phyloP scores from a whole-genome alignment of 2,113 vertebrate genomes.

The Dasyornis broadbenti region DNA sequence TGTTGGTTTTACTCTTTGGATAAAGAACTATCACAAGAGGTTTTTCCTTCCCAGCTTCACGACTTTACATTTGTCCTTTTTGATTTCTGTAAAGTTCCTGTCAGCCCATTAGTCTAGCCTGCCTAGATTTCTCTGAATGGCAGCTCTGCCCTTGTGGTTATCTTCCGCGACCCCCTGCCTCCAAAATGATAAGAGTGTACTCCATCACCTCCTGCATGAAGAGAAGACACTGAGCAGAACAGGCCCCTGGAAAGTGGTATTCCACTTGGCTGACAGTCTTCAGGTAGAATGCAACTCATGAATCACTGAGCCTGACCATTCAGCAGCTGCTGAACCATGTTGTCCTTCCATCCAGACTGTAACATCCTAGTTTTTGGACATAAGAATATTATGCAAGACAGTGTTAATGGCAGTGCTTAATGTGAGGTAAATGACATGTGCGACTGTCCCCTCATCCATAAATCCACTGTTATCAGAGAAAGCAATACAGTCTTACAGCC shows the following conservation, averaged over 20 bases:
- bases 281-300: neutral
- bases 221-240: neutral
- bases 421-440: neutral
- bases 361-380: neutral
- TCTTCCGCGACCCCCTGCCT: accelerated
- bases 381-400: neutral
- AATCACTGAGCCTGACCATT: neutral
- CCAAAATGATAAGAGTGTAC: neutral
- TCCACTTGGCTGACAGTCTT: neutral
- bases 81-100: neutral
- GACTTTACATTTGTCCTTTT: neutral
- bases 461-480: neutral
- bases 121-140: neutral
- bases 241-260: neutral
- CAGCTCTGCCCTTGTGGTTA: neutral
- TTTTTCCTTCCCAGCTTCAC: neutral
- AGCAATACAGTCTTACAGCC: neutral
- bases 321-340: neutral
- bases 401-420: neutral
- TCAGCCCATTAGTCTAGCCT: neutral
- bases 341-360: neutral
- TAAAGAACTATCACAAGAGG: neutral
- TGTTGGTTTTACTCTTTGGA: neutral
- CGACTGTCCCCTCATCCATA: neutral
- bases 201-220: neutral